A percentile compares a stretch with the other conserved stretches of the same genome.
These are phyloP conservation scores for Catharus minimus DNA, from an alignment of 2,113 vertebrate species.

Conservation along the genomic window DNA sequence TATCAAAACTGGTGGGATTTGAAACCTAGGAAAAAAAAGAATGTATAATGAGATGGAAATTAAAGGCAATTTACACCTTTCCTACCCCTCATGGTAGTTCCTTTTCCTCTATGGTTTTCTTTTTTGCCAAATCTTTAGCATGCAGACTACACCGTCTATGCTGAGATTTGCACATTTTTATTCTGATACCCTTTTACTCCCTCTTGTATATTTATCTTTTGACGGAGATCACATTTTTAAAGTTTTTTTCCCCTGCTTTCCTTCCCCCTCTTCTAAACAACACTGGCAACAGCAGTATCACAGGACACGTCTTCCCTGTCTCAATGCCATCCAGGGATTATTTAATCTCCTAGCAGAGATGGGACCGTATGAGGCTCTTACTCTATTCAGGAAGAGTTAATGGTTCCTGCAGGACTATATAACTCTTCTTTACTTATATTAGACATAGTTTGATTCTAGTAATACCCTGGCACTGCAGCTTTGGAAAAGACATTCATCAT, in stretches of 20 bases:
- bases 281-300: not conserved
- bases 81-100: not conserved
- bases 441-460: not conserved
- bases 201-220: not conserved
- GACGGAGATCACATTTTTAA: not conserved
- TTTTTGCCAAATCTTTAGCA: not conserved
- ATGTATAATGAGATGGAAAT: not conserved
- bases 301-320: not conserved
- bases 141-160: not conserved
- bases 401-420: not conserved
- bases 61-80: not conserved
- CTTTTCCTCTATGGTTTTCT: not conserved
- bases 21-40: not conserved
- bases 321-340: not conserved
- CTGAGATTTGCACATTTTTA: not conserved
- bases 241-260: not conserved
- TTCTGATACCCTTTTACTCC: not conserved
- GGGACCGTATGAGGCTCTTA: not conserved
- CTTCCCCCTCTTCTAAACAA: not conserved
- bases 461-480: not conserved
- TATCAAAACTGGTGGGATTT: not conserved
- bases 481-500: not conserved
- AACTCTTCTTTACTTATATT: not conserved
- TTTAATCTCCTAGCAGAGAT: not conserved
- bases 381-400: not conserved